Conservation (phyloP, 2,888 invertebrate genomes). For the Eustalomyia histrio region DNA sequence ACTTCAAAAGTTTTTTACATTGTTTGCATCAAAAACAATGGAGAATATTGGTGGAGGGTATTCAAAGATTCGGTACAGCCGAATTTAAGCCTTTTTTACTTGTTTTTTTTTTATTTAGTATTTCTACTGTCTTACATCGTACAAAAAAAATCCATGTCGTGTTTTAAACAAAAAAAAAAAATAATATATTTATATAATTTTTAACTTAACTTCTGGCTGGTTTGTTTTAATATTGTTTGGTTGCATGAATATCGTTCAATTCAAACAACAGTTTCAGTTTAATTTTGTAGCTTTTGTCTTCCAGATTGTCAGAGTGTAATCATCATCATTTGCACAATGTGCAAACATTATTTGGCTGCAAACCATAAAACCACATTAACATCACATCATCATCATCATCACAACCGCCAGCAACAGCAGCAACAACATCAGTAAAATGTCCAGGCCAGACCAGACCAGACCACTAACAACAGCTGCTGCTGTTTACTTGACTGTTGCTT, state of each 20-base stretch:
- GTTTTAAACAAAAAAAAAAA: slow-evolving; percentile 23
- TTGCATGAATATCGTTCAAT: slow-evolving; percentile 30
- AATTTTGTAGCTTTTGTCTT: slow-evolving; percentile 6
- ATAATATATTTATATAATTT: neutral
- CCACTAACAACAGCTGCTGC: slow-evolving; percentile 4
- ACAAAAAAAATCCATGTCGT: slow-evolving; percentile 39
- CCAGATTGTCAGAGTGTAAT: slow-evolving; percentile 14
- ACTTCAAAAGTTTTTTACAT: no score
- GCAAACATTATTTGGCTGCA: slow-evolving; percentile 20
- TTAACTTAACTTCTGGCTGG: slow-evolving; percentile 35
- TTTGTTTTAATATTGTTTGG: slow-evolving; percentile 14
- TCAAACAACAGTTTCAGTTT: neutral
- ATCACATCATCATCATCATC: slow-evolving; percentile 13
- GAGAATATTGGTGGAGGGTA: no score
- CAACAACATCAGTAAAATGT: slow-evolving; percentile 15
- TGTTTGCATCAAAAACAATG: no score
- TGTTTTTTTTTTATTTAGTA: no score
- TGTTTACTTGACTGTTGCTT: neutral
- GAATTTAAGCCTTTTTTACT: no score
- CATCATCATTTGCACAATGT: slow-evolving; percentile 19
- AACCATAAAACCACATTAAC: slow-evolving; percentile 23
- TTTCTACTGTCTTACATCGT: neutral
- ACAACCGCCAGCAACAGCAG: slow-evolving; percentile 26
- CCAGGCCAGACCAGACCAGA: neutral
- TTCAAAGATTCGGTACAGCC: no score